Evolutionary conservation across 2,888 invertebrate species (phyloP).

Genomic region (Rhingia campestris): DNA sequence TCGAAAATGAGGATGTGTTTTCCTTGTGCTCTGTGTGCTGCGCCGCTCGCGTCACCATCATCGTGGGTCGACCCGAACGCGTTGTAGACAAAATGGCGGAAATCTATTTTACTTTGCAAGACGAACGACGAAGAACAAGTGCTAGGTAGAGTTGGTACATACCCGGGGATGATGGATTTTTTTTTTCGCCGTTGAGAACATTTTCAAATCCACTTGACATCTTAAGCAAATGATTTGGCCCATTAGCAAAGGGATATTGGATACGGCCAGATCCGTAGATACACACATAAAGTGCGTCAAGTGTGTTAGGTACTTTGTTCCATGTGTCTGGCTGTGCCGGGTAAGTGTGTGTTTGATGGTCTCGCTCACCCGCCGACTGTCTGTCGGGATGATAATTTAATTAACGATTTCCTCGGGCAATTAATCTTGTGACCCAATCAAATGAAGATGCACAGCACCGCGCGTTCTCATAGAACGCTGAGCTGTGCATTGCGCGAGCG

Average conservation of each 20-base stretch:
- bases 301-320: constrained; percentile 48
- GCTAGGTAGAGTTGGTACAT: neutral
- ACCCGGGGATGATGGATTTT: neutral
- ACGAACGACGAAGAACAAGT: constrained; percentile 47
- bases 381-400: constrained; percentile 78
- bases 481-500: constrained; percentile 50
- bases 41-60: constrained; percentile 61
- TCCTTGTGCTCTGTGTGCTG: constrained; percentile 44
- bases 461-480: constrained; percentile 38
- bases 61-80: constrained; percentile 65
- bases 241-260: constrained; percentile 65
- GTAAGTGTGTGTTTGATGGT: constrained; percentile 21
- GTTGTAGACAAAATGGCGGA: constrained; percentile 69
- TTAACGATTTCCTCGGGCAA: constrained; percentile 80
- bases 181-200: constrained; percentile 18
- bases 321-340: constrained; percentile 20
- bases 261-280: constrained; percentile 25
- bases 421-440: constrained; percentile 78
- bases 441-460: constrained; percentile 68
- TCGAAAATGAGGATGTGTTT: constrained; percentile 67
- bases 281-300: constrained; percentile 59
- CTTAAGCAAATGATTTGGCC: constrained; percentile 74
- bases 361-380: constrained; percentile 66
- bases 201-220: constrained; percentile 69
- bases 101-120: constrained; percentile 51